phyloP scores from a whole-genome alignment of 1,140 invertebrate genomes.

The Phymastichus coffea region DNA sequence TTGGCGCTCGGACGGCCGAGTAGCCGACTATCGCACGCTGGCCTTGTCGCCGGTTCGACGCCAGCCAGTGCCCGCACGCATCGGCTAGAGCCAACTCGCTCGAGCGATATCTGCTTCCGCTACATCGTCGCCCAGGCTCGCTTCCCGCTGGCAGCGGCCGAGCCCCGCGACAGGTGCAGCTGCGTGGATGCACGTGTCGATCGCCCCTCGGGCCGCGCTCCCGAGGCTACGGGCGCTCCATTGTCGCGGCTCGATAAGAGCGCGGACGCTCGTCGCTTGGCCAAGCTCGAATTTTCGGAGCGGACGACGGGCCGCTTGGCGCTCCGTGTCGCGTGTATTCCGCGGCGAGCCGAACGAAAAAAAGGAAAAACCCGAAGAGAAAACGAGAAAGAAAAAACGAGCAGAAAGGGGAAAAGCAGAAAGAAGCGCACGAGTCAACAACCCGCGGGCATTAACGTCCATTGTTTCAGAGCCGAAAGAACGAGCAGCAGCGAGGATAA shows the following conservation, averaged over 20 bases:
- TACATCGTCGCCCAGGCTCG: conserved; percentile 28
- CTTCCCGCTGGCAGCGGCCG: background rate
- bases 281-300: no score
- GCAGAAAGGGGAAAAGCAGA: no score
- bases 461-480: conserved; percentile 38
- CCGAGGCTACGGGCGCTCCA: no score
- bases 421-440: conserved; percentile 36
- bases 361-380: no score
- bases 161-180: conserved; percentile 8
- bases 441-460: conserved; percentile 40
- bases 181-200: conserved; percentile 13
- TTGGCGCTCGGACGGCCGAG: conserved; percentile 15
- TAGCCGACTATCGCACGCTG: conserved; percentile 16
- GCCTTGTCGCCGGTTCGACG: no score
- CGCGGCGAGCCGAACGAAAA: no score
- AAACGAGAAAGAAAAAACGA: no score
- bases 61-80: background rate
- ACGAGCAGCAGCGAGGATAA: conserved; percentile 14
- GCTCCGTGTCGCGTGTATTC: no score
- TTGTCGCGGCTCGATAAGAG: no score
- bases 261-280: no score
- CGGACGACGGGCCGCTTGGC: no score
- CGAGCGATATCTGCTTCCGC: conserved; percentile 42
- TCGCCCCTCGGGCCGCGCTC: background rate
- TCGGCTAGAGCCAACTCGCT: conserved; percentile 16